Conservation (phyloP, 2,113 vertebrate species). For the Psilopogon haemacephalus region DNA sequence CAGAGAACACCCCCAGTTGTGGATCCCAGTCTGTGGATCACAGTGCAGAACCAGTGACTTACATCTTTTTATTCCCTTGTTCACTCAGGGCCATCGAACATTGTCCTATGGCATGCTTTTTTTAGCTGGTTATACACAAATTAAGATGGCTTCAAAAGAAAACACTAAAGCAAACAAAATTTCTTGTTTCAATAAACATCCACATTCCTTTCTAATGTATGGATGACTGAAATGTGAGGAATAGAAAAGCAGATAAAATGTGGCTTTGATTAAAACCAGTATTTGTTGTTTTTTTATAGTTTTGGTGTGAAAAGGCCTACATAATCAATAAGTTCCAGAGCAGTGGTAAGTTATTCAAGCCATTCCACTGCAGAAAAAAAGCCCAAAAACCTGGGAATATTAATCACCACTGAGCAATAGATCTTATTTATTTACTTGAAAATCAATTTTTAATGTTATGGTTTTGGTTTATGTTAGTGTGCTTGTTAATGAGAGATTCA, state of each 20-base stretch:
- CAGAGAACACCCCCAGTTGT: neutral
- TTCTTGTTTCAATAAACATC: slow-evolving; percentile 52
- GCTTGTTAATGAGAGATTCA: slow-evolving; percentile 54
- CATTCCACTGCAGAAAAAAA: neutral
- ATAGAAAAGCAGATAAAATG: slow-evolving; percentile 36
- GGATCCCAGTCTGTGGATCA: neutral
- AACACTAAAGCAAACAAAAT: neutral
- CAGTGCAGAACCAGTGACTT: neutral
- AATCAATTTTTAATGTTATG: slow-evolving; percentile 29
- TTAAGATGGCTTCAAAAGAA: neutral
- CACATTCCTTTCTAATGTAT: neutral
- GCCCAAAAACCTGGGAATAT: neutral
- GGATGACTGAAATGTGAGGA: slow-evolving; percentile 14
- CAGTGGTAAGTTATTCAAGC: neutral
- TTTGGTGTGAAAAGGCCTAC: slow-evolving; percentile 29
- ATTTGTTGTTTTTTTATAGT: neutral
- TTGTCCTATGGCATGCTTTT: neutral
- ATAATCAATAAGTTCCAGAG: slow-evolving; percentile 1
- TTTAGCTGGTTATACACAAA: neutral
- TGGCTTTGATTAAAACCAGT: slow-evolving; percentile 29
- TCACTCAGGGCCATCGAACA: neutral
- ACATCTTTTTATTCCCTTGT: neutral
- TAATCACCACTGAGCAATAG: neutral
- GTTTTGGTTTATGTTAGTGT: slow-evolving; percentile 41
- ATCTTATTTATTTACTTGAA: slow-evolving; percentile 18